Base-by-base conservation (phyloP, 2,113 vertebrate species). In the Seriola dumerili region DNA sequence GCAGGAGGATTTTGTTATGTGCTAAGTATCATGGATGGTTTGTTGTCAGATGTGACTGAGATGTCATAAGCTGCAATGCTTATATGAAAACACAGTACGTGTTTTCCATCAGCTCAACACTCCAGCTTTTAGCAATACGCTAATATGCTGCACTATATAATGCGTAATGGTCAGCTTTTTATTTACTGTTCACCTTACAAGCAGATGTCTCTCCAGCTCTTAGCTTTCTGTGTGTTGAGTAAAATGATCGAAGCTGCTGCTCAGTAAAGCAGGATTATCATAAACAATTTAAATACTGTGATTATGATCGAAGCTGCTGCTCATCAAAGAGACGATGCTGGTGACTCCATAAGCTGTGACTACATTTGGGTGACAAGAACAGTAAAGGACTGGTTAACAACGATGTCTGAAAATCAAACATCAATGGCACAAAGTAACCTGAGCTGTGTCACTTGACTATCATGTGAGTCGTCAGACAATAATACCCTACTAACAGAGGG, bases 391-490 rank as follows among this genome's bases (percentile, higher is more conserved):
- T 52, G 13, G 44, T 73, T 34, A 74, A 62, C 16, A 8, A 3
- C 13, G 29, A 1, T 8, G 10, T 36, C 21, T 50, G 23, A 46
- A 73, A 44, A 68, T 80, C 70, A 58, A 55, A 84, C 61, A 40
- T 79, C 44, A 76, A 3, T 11, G 73, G 52, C 65, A 46, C 40
- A 77, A 58, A 63, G 78, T 13, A 81, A 86, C 48, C 29, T 66
- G 79, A 88, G 83, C 81, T 44, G 25, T 81, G 71, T 85, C 85
- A 88, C 78, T 76, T 84, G 88, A 90, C 80, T 0, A 14, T 57
- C 90, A 84, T 87, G 85, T 88, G 89, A 88, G 69, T 14, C 69
- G 57, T 59, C 54, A 63, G 61, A 78, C 77, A 72, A 57, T 72
- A 84, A 79, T 38, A 77, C 63, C 32, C 44, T 3, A 34, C 55